Evolutionary conservation across 2,113 vertebrate species (phyloP), one percentile per base, ranked within the genome.

Genomic region (Strix uralensis): DNA sequence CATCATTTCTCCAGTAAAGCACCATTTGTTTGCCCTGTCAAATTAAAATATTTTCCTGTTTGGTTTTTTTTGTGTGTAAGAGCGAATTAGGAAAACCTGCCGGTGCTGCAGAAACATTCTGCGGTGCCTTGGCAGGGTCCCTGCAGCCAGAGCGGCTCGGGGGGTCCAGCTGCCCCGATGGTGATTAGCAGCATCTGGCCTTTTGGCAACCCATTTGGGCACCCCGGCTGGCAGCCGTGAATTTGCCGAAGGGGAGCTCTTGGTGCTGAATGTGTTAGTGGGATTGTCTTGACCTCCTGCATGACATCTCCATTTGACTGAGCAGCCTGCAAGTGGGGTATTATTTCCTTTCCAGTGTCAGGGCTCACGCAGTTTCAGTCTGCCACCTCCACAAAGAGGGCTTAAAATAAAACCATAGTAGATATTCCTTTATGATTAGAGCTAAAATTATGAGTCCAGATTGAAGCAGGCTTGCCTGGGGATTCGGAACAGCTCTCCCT

Each of bases 21-120:
- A 73, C 67, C 77, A 92, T 95, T 97, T 94, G 81, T 96, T 97
- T 96, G 95, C 90, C 70, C 71, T 78, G 32, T 72, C 57, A 74
- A 92, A 94, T 94, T 79, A 87, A 97, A 95, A 95, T 94, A 92
- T 92, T 97, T 95, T 91, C 61, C 86, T 75, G 54, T 93, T 96
- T 54, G 94, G 79, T 47, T 93, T 82, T 94, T 65, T 65, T 90
- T 44, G 29, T 42, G 21, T 15, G 18, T 63, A 86, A 95, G 34
- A 65, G 66, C 2, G 29, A 96, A 66, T 88, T 59, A 72, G 84
- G 79, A 69, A 90, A 94, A 82, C 73, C 87, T 84, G 62, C 70
- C 19, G 22, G 27, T 8, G 78, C 62, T 51, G 82, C 29, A 49
- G 57, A 85, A 84, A 85, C 34, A 71, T 78, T 91, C 82, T 86